Conservation (phyloP, 2,797 vertebrate genomes). For the Hephaestus fuliginosus region DNA sequence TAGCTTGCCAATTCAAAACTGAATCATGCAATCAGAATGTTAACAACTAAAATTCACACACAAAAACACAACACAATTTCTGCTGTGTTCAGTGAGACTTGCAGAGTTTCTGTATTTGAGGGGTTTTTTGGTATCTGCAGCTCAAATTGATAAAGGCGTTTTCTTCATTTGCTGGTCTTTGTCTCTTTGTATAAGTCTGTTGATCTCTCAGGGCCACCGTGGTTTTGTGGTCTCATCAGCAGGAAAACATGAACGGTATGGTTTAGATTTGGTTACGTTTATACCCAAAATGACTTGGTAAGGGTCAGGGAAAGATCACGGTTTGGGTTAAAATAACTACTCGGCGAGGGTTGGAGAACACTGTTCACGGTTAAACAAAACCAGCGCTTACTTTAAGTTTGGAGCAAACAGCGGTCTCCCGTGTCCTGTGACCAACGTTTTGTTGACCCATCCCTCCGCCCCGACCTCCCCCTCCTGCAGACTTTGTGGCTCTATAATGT, state of each 20-base stretch:
- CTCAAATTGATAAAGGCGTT: no score
- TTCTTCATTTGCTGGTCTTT: not conserved
- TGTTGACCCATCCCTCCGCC: not conserved
- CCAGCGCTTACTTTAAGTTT: not conserved
- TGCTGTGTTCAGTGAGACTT: no score
- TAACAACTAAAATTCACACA: no score
- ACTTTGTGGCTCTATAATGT: conserved; percentile 8
- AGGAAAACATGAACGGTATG: not conserved
- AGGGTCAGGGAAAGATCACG: not conserved
- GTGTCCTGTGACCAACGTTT: not conserved
- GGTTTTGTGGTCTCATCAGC: not conserved
- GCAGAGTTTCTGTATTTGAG: no score
- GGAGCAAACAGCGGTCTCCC: not conserved
- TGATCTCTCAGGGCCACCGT: not conserved
- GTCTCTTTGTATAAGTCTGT: not conserved
- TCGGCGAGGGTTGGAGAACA: not conserved
- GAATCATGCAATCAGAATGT: no score
- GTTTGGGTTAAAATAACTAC: not conserved
- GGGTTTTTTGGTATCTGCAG: no score
- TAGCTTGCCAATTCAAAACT: no score
- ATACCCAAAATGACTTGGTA: not conserved
- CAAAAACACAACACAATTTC: no score
- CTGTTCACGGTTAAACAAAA: not conserved
- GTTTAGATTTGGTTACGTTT: not conserved
- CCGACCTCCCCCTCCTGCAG: not conserved